These are phyloP conservation scores for Gymnobelideus leadbeateri DNA, from an alignment of 2,113 vertebrate species.

Conservation along the genomic window DNA sequence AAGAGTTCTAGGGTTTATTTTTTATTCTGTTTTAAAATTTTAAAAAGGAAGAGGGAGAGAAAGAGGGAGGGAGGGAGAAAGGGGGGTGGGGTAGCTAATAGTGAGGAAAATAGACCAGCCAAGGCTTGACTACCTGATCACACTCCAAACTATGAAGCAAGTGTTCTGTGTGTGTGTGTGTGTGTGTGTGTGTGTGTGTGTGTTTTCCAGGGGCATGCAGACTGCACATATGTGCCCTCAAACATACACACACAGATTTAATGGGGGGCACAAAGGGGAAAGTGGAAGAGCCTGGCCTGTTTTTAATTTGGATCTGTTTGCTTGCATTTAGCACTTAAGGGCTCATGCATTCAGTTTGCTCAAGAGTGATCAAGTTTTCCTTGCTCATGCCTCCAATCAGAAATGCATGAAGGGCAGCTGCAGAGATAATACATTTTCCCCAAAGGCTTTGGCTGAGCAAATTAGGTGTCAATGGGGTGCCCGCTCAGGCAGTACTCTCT, in stretches of 20 bases:
- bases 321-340: conserved; percentile 86
- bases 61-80: neutral
- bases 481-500: conserved; percentile 90
- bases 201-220: neutral
- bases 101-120: conserved; percentile 37
- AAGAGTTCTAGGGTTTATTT: conserved; percentile 11
- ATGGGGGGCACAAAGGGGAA: conserved; percentile 57
- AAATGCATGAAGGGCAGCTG: conserved; percentile 91
- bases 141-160: neutral
- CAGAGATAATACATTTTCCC: conserved; percentile 92
- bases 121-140: neutral
- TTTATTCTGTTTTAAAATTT: conserved; percentile 8
- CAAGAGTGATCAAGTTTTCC: conserved; percentile 85
- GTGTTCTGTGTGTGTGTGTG: neutral
- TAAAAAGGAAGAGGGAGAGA: neutral
- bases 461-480: conserved; percentile 93
- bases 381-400: conserved; percentile 88
- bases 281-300: conserved; percentile 70
- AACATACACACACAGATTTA: conserved; percentile 59
- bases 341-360: conserved; percentile 86
- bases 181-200: neutral
- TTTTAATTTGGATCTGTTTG: conserved; percentile 85
- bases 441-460: conserved; percentile 92
- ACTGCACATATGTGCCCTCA: accelerated
- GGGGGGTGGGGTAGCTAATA: neutral